Evolutionary conservation across 2,113 vertebrate genomes (phyloP), one percentile per base, ranked within the genome.

Genomic region (Elgaria multicarinata): DNA sequence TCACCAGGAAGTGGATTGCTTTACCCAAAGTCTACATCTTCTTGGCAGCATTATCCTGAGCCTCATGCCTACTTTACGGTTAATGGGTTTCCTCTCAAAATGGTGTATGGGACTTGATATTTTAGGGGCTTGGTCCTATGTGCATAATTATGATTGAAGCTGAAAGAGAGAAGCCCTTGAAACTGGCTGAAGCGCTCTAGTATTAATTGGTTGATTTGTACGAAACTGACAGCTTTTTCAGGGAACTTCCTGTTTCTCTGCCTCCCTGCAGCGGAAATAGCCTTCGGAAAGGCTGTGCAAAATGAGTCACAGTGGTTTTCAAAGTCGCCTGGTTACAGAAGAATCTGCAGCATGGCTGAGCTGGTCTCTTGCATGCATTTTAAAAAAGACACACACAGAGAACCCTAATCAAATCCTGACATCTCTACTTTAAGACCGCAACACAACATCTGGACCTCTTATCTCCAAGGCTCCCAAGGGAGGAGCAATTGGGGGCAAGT

Each of bases 231-330:
- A 89, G 87, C 58, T 36, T 88, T 80, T 86, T 14, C 22, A 66
- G 26, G 90, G 87, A 91, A 86, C 86, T 95, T 95, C 91, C 79
- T 90, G 26, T 55, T 96, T 92, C 77, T 93, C 79, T 72, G 91
- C 93, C 91, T 42, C 80, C 91, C 88, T 89, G 55, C 86, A 88
- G 79, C 53, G 58, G 81, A 91, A 90, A 13, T 28, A 22, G 46
- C 28, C 69, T 58, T 80, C 77, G 6, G 20, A 77, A 93, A 36
- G 42, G 76, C 79, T 89, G 69, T 64, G 79, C 72, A 55, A 77
- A 85, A 83, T 91, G 89, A 94, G 89, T 91, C 89, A 92, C 31
- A n/a, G 6, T 53, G 28, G 86, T 77, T 94, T 92, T 42, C 26
- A 55, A 71, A 24, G 28, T 62, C 84, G 24, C 36, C 91, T 50